phyloP scores from a whole-genome alignment of 53 echinoderm and acorn worm species.

The Pentamera pediparva region DNA sequence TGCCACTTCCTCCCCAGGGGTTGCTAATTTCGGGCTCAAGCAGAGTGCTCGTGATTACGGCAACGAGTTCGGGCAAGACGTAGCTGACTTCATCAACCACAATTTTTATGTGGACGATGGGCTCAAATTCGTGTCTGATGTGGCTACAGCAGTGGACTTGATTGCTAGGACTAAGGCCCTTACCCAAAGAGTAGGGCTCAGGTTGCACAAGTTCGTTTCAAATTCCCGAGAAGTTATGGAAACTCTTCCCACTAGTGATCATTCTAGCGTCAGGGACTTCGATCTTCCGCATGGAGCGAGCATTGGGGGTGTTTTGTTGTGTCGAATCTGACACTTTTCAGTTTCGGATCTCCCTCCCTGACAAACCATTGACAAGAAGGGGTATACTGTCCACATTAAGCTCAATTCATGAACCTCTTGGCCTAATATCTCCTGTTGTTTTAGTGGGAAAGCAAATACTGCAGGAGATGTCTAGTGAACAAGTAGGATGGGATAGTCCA shows the following conservation, averaged over 20 bases:
- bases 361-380: constrained; percentile 12
- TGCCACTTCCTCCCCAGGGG: constrained; percentile 53
- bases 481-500: neutral
- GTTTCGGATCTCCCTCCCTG: constrained; percentile 13
- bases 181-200: constrained; percentile 44
- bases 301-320: constrained; percentile 40
- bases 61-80: constrained; percentile 40
- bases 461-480: constrained; percentile 42
- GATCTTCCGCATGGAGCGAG: constrained; percentile 35
- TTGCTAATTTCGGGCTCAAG: constrained; percentile 49
- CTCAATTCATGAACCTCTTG: constrained; percentile 60
- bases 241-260: constrained; percentile 34
- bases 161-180: constrained; percentile 40
- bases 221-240: constrained; percentile 47
- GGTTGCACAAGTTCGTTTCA: constrained; percentile 56
- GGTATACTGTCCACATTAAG: constrained; percentile 50
- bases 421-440: constrained; percentile 39
- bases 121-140: constrained; percentile 41
- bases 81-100: constrained; percentile 36
- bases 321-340: constrained; percentile 38
- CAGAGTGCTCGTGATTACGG: constrained; percentile 41
- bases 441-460: constrained; percentile 54
- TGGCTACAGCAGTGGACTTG: constrained; percentile 32
- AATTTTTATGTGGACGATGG: constrained; percentile 66
- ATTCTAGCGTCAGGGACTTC: constrained; percentile 22